These are phyloP conservation scores for Catharus fuscescens DNA, from an alignment of 2,113 vertebrate genomes.

Conservation along the genomic window DNA sequence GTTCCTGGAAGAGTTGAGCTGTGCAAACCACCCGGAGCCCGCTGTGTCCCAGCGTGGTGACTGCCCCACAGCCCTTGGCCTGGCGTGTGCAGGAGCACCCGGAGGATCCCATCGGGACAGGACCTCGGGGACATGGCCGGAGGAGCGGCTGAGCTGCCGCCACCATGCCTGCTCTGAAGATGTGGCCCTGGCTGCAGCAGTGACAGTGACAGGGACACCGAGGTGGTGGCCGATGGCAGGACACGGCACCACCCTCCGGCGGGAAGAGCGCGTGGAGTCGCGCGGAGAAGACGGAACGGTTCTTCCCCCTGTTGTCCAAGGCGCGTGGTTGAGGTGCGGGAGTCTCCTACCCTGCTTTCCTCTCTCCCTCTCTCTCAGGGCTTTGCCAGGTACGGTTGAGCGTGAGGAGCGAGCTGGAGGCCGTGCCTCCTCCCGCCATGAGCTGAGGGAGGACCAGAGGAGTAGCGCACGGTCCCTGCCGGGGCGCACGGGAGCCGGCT, in stretches of 20 bases:
- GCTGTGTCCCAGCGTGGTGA: neutral
- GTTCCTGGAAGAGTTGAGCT: neutral
- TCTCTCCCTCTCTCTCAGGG: slow-evolving; percentile 67
- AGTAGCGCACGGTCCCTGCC: slow-evolving; percentile 14
- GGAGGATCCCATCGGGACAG: neutral
- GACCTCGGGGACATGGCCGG: fast-evolving
- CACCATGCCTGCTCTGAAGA: neutral
- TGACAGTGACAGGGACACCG: neutral
- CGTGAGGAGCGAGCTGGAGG: slow-evolving; percentile 54
- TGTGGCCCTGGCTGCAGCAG: neutral
- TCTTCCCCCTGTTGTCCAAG: neutral
- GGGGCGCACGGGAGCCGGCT: slow-evolving; percentile 17
- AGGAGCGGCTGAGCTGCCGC: neutral
- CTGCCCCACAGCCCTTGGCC: neutral
- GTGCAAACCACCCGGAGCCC: neutral
- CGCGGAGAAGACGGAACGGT: neutral
- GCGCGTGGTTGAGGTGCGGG: neutral
- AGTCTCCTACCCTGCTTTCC: slow-evolving; percentile 62
- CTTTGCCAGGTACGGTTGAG: slow-evolving; percentile 48
- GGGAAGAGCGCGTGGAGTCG: neutral
- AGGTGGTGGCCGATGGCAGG: neutral
- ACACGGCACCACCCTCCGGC: neutral
- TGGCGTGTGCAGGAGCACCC: neutral
- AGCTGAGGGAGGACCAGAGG: slow-evolving; percentile 57
- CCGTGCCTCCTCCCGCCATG: slow-evolving; percentile 38